Evolutionary conservation across 2,888 invertebrate genomes (phyloP).

Genomic region (Melanchra persicariae): DNA sequence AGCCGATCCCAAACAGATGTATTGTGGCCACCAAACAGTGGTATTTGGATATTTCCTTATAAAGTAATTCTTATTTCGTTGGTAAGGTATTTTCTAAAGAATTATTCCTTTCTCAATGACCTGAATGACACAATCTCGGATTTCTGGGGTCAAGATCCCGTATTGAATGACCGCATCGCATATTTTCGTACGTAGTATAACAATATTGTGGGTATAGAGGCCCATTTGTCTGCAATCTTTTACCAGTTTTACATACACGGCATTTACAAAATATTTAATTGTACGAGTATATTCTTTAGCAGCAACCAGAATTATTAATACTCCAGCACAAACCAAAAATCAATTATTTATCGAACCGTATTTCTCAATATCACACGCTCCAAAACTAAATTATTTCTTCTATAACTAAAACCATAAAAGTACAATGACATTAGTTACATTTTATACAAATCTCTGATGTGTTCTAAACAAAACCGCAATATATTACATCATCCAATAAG

Average conservation of each 20-base stretch:
- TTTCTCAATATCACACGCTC: constrained; percentile 7
- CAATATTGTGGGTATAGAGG: neutral
- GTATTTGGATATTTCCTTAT: neutral
- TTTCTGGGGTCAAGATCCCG: constrained; percentile 28
- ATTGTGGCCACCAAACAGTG: neutral
- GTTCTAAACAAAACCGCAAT: constrained; percentile 29
- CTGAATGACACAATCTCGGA: constrained; percentile 40
- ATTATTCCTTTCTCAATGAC: constrained; percentile 8
- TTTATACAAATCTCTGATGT: constrained; percentile 14
- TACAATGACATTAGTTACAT: constrained; percentile 30
- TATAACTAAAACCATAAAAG: constrained; percentile 25
- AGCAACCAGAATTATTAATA: neutral
- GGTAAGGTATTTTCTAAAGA: neutral
- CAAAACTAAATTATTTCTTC: constrained; percentile 10
- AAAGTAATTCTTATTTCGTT: constrained; percentile 11
- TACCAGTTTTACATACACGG: neutral
- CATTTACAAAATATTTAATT: neutral
- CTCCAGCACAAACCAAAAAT: neutral
- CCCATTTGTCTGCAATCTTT: neutral
- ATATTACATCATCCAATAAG: constrained; percentile 48
- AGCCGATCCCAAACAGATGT: too few species aligned
- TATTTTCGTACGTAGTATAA: constrained; percentile 17
- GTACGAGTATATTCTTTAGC: neutral
- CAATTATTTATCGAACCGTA: neutral
- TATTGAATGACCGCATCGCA: constrained; percentile 31